These are phyloP conservation scores for Phocoena sinus DNA, from an alignment of 2,113 vertebrate species.

Conservation along the genomic window DNA sequence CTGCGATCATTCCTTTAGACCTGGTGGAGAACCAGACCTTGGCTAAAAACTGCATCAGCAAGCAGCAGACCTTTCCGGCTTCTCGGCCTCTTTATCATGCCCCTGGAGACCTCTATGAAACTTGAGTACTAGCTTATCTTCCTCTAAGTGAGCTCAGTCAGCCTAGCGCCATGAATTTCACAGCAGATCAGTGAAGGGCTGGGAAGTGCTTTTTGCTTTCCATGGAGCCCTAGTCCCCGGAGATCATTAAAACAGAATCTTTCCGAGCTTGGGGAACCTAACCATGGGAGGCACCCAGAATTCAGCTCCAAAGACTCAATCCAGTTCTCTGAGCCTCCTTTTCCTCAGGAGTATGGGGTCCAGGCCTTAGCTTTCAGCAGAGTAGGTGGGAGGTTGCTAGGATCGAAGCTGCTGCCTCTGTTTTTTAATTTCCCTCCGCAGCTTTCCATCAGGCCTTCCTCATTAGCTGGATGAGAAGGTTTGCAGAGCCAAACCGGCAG, in stretches of 20 bases:
- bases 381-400: not conserved
- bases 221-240: not conserved
- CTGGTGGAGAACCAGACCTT: not conserved
- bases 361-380: not conserved
- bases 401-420: not conserved
- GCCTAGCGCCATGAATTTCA: not conserved
- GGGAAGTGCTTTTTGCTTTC: conserved; percentile 10
- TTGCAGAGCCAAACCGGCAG: conserved; percentile 5
- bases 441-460: conserved; percentile 40
- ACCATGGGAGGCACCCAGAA: not conserved
- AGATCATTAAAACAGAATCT: not conserved
- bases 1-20: conserved; percentile 29
- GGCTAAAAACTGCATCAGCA: conserved; percentile 7
- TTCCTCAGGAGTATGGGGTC: not conserved
- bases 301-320: not conserved
- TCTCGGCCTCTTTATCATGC: not conserved
- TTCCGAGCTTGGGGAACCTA: not conserved
- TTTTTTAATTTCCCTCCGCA: conserved; percentile 15
- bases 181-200: not conserved
- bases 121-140: not conserved
- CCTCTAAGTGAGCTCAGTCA: not conserved
- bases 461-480: conserved; percentile 46
- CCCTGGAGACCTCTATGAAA: not conserved
- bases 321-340: conserved; percentile 20
- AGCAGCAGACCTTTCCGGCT: not conserved